Base-by-base conservation (phyloP, 2,888 invertebrate genomes). In the Notocelia uddmanniana region DNA sequence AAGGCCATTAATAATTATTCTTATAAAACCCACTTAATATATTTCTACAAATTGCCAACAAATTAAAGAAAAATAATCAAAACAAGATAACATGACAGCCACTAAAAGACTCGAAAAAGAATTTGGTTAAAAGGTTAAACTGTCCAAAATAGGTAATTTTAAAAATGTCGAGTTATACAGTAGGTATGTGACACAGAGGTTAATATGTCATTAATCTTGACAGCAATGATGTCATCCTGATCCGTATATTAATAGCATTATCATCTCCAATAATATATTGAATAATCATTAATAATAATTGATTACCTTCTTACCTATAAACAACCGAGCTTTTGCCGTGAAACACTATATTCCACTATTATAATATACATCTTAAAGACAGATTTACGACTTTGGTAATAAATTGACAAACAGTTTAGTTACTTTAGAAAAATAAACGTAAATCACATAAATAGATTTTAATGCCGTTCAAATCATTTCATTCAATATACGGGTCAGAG, bases 161-260 rank as follows among this genome's bases (percentile, higher is more conserved):
- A 68, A 55, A 31, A 62, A 68, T 68, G 67, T 55, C 55, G 62
- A 59, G 15, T 50, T 72, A 67, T 57, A 67, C 71, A 57, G 66
- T 68, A 50, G 60, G 71, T 72, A 72, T 62, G 41, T 59, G 60
- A 72, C 72, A 67, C 48, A 15, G 54, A 62, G 72, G 72, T 72
- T 72, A 72, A 72, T 67, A 68, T 62, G 60, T 5, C 60, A 72
- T 72, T 60, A 72, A 72, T 72, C 60, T 62, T 26, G 2, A 45
- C 13, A 52, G 37, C 58, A 37, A 60, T 57, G 67, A 72, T 72
- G 67, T 72, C 60, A 72, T 67, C n/a, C 67, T 67, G 55, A 48
- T 62, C 37, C 21, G 15, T 68, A n/a, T 55, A 67, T 62, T 52
- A 54, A 67, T 72, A 37, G 31, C 48, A 67, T 57, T 66, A 48